These are phyloP conservation scores for Chelidonichthys spinosus DNA, from an alignment of 2,797 vertebrate species.

Conservation along the genomic window DNA sequence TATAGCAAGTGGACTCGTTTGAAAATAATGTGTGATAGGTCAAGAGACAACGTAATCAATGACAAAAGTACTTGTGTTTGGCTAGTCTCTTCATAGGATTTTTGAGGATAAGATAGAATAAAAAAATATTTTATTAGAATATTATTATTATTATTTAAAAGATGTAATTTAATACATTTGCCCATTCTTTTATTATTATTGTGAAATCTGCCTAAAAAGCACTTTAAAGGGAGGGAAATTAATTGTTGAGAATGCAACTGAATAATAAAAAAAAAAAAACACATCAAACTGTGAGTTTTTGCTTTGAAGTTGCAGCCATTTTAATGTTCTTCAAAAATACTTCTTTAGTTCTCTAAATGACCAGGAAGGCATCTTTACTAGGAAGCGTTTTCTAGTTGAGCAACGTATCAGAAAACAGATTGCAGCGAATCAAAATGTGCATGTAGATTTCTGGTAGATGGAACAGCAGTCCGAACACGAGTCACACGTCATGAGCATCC, in stretches of 20 bases:
- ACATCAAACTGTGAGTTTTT: neutral
- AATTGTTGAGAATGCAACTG: neutral
- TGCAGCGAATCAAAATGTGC: neutral
- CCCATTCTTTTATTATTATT: too few relatives aligned
- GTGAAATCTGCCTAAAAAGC: neutral
- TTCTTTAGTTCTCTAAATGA: too few relatives aligned
- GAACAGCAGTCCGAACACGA: neutral
- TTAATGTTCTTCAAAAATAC: neutral
- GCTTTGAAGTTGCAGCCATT: neutral
- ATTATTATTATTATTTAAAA: too few relatives aligned
- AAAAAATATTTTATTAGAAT: too few relatives aligned
- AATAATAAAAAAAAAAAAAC: neutral
- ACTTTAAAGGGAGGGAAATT: neutral
- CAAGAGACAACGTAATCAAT: too few relatives aligned
- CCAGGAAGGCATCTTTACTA: too few relatives aligned
- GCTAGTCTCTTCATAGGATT: neutral
- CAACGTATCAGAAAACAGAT: neutral
- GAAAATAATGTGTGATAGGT: too few relatives aligned
- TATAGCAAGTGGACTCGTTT: too few relatives aligned
- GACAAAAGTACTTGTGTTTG: too few relatives aligned
- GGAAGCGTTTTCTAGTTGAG: too few relatives aligned
- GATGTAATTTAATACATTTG: too few relatives aligned
- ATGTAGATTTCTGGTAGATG: neutral
- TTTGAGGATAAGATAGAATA: neutral
- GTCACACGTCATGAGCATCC: slow-evolving; percentile 33